Evolutionary conservation across 2,888 invertebrate genomes (phyloP), one percentile per base, ranked within the genome.

Genomic region (Muscina levida): DNA sequence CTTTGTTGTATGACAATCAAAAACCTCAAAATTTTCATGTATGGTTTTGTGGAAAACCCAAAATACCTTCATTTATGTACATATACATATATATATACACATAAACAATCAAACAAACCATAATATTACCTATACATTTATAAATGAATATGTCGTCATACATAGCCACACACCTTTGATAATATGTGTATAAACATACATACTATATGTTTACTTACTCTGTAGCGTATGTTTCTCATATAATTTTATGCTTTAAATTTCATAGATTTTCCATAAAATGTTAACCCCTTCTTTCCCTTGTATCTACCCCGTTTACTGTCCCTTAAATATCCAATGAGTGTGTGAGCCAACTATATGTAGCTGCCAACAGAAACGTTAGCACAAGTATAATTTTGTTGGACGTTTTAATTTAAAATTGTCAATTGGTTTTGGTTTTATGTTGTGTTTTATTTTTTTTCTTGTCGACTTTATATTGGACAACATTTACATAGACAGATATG

Each of bases 401-500:
- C 83, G 82, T 83, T 83, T 83, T 82, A 83, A 83, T 83, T 83
- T 83, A 82, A 83, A 83, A 79, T 79, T 83, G 83, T 83, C 83
- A 83, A 82, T 79, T 79, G 79, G 82, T 77, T 79, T 83, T 83
- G 76, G 56, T 37, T 56, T 73, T 53, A 51, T 73, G 42, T 42
- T 11, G 46, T 15, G 17, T 53, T 53, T 13, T 22, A n/a, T 44
- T 4, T 44, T 44, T 48, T 2, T 48, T 48, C 2, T 10, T 48
- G 15, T 48, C 1, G 48, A 17, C 1, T 48, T 48, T 13, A 19
- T 19, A 17, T 48, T 48, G n/a, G n/a, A 31, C 31, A 31, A 3
- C 31, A 31, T 31, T 31, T 31, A 31, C 31, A 31, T 31, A 31
- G 31, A 31, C 31, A 31, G 8, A 31, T 22, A 39, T 62, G 37